phyloP scores from a whole-genome alignment of 2,888 invertebrate species.

The Callyntrura sp. region DNA sequence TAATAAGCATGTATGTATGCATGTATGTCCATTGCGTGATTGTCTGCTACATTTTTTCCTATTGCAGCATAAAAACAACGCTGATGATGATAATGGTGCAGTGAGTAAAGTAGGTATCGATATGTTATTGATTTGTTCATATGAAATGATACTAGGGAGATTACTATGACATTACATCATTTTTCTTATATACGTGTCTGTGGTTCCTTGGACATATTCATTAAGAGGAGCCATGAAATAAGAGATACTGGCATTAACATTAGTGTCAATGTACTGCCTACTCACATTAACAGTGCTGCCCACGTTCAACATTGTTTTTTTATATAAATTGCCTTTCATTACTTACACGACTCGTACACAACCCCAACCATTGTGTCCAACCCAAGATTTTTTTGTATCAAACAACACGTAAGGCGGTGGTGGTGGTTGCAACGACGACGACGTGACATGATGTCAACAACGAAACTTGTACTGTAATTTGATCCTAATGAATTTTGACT shows the following conservation, averaged over 20 bases:
- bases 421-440: neutral
- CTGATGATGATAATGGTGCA: neutral
- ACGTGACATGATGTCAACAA: neutral
- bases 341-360: neutral
- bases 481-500: slow-evolving; percentile 4
- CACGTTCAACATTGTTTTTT: neutral
- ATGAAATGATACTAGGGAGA: neutral
- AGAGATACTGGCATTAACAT: neutral
- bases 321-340: neutral
- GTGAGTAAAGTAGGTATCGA: neutral
- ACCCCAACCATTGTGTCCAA: neutral
- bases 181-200: slow-evolving; percentile 17
- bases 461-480: neutral
- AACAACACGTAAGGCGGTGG: neutral
- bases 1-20: neutral
- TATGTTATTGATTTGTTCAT: slow-evolving; percentile 23
- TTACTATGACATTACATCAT: slow-evolving; percentile 17
- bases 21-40: neutral
- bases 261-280: neutral
- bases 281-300: neutral
- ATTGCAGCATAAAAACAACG: slow-evolving; percentile 9
- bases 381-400: neutral
- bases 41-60: neutral
- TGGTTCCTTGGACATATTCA: neutral
- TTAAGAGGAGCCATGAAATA: slow-evolving; percentile 31